Evolutionary conservation across 2,113 vertebrate species (phyloP), one percentile per base, ranked within the genome.

Genomic region (Ammodytes marinus): DNA sequence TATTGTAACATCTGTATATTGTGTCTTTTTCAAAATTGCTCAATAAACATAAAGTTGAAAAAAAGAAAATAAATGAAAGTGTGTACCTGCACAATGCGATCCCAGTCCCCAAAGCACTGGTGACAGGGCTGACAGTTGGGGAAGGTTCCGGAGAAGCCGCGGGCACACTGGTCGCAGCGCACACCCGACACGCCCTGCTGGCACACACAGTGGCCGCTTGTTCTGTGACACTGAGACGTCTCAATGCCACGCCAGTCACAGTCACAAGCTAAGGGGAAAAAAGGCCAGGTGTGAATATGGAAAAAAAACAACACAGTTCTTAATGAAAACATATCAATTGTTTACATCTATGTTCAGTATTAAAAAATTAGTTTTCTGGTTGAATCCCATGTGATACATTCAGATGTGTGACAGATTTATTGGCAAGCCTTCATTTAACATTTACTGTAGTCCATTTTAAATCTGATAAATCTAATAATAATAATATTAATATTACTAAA

Each of bases 61-160:
- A 27, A 27, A 27, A 27, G 2, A 27, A 27, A 27, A 27, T 27
- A 27, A 27, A 27, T 27, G 27, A 27, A 27, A 27, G 27, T 27
- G 27, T 8, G 12, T 64, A 92, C 93, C 93, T 93, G 98, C 17
- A 99, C 97, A 19, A 99, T 95, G 0, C 97, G 97, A 88, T 99
- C 97, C 98, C 98, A 99, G 92, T 99, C 98, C 11, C 98, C 98
- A 0, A 99, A 99, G 88, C 98, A 99, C 55, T 96, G 94, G 46
- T 99, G 98, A 86, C 98, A 99, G 40, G 98, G 96, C 78, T 97
- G 94, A 86, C 98, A 99, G 88, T 94, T 76, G 0, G 98, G 98
- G 88, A 99, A 99, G 42, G 93, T 71, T 0, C 98, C 98, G 0
- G 97, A 93, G 72, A 99, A 99, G 19, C 98, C 98, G 2, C 98